phyloP scores from a whole-genome alignment of 2,113 vertebrate genomes.

The Microcebus jonahi region DNA sequence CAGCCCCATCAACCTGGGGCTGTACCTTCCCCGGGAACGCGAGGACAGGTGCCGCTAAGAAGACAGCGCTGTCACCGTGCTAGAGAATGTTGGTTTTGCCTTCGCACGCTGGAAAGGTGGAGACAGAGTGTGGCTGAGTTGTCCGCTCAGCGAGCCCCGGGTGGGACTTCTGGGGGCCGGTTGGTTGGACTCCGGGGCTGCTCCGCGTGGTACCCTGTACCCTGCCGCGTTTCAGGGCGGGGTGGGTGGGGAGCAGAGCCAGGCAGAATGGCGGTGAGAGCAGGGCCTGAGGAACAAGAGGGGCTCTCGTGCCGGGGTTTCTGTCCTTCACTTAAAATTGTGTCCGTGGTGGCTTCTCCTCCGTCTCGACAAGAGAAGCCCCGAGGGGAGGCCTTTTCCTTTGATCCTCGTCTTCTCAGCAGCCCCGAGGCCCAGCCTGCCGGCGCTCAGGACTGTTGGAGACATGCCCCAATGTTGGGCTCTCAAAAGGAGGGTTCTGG shows the following conservation, averaged over 20 bases:
- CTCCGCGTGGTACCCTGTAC: not conserved
- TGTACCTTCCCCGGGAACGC: fast-evolving
- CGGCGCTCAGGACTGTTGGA: not conserved
- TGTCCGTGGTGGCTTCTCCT: not conserved
- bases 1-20: not conserved
- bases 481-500: not conserved
- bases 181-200: fast-evolving
- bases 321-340: not conserved
- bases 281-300: fast-evolving
- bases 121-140: not conserved
- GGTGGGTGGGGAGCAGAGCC: fast-evolving
- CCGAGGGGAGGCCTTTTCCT: not conserved
- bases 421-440: fast-evolving
- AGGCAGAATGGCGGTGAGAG: fast-evolving
- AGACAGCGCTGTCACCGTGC: not conserved
- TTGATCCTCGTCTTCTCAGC: too few species aligned
- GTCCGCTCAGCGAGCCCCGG: fast-evolving
- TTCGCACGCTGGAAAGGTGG: not conserved
- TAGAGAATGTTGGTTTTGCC: not conserved
- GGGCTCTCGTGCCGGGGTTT: fast-evolving
- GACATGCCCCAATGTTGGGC: not conserved
- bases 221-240: not conserved
- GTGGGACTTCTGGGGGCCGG: too few species aligned
- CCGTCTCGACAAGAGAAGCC: not conserved
- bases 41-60: not conserved